Conservation (phyloP, 2,888 invertebrate species). For the Caradrina kadenii region DNA sequence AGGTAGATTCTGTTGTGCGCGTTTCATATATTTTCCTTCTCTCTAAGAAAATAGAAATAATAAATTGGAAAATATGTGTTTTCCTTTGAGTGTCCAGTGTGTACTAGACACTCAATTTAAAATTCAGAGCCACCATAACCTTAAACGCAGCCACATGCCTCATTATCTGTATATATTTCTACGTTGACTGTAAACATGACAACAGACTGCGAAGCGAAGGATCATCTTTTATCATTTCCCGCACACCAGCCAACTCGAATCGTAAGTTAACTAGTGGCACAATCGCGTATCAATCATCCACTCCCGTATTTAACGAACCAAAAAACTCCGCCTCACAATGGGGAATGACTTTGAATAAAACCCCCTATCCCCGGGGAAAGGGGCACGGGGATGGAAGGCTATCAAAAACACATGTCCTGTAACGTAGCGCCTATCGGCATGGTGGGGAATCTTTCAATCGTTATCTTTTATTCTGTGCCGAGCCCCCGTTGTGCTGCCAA, state of each 20-base stretch:
- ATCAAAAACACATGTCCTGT: slow-evolving; percentile 79
- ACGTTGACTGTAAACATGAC: slow-evolving; percentile 15
- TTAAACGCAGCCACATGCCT: background rate
- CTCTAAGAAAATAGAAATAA: background rate
- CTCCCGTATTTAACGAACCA: slow-evolving; percentile 62
- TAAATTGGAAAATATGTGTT: no score
- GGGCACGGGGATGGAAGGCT: slow-evolving; percentile 55
- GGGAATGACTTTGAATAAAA: slow-evolving; percentile 64
- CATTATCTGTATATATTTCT: background rate
- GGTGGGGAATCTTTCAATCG: slow-evolving; percentile 79
- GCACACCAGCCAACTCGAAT: slow-evolving; percentile 48
- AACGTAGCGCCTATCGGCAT: slow-evolving; percentile 70
- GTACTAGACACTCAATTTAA: background rate
- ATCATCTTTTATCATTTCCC: slow-evolving; percentile 59
- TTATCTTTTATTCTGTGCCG: slow-evolving; percentile 78
- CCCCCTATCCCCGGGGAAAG: slow-evolving; percentile 2
- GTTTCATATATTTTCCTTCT: background rate
- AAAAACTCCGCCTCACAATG: slow-evolving; percentile 62
- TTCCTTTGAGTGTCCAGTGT: no score
- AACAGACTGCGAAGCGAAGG: background rate
- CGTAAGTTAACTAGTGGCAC: slow-evolving; percentile 58
- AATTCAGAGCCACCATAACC: no score
- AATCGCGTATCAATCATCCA: slow-evolving; percentile 64
- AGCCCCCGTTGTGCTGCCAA: slow-evolving; percentile 59
- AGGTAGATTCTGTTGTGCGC: background rate